A percentile compares a stretch with the other conserved stretches of the same genome.
These are phyloP conservation scores for Nycteola revayana DNA, from an alignment of 2,888 invertebrate species.

Conservation along the genomic window DNA sequence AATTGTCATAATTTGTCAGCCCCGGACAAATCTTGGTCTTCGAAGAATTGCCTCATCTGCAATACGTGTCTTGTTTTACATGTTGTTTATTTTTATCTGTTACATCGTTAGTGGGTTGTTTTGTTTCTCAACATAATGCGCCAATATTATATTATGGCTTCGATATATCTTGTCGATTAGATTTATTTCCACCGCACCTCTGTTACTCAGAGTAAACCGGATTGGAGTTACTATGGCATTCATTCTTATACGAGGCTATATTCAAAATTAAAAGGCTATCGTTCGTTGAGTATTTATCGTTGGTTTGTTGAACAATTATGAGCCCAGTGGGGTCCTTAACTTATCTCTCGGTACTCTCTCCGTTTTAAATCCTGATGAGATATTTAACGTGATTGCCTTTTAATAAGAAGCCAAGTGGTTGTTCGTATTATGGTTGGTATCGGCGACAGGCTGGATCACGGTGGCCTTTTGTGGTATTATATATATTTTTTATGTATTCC, in stretches of 20 bases:
- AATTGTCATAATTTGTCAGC: conserved; percentile 36
- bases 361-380: no score
- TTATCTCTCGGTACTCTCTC: no score
- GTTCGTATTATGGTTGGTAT: no score
- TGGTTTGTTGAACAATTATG: no score
- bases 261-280: conserved; percentile 18
- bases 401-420: no score
- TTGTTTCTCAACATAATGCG: conserved; percentile 38
- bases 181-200: conserved; percentile 36
- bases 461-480: no score
- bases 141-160: conserved; percentile 38
- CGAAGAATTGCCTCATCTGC: conserved; percentile 47
- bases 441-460: no score
- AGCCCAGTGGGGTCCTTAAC: no score
- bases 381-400: no score
- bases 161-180: conserved; percentile 38
- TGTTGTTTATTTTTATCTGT: conserved; percentile 41
- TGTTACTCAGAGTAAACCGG: conserved; percentile 26
- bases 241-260: conserved; percentile 22
- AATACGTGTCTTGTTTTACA: conserved; percentile 41
- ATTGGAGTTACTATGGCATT: conserved; percentile 21
- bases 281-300: conserved; percentile 2
- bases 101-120: conserved; percentile 32
- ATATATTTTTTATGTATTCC: no score
- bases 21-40: conserved; percentile 40